Evolutionary conservation across 1,140 invertebrate species (phyloP).

Genomic region (Pseudoatta argentina): DNA sequence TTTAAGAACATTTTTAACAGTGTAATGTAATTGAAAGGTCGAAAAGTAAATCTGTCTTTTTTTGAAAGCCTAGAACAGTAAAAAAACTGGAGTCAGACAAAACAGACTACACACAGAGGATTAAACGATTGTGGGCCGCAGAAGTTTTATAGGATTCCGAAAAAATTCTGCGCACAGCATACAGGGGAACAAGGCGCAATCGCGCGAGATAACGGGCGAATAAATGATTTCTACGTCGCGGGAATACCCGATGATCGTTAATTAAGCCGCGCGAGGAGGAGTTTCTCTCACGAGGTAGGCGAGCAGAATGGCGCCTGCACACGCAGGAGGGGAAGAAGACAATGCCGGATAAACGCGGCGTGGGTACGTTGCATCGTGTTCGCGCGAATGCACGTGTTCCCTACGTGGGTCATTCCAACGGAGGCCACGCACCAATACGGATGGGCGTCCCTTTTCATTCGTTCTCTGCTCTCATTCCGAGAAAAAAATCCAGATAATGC

Average conservation of each 20-base stretch:
- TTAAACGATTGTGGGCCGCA: background rate
- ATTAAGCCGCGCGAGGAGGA: constrained; percentile 67
- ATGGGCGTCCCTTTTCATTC: background rate
- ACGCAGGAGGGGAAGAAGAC: constrained; percentile 66
- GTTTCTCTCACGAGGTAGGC: constrained; percentile 62
- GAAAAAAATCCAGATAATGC: background rate
- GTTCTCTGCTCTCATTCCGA: constrained; percentile 13
- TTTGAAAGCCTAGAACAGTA: too few relatives aligned
- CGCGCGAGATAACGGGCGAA: constrained; percentile 29
- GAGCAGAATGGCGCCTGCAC: constrained; percentile 68
- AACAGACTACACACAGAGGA: too few relatives aligned
- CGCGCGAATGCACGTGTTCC: constrained; percentile 37
- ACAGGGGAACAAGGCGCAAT: constrained; percentile 32
- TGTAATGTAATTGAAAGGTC: too few relatives aligned
- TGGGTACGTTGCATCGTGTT: constrained; percentile 51
- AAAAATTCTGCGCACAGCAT: background rate
- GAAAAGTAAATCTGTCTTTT: too few relatives aligned
- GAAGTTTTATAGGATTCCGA: background rate
- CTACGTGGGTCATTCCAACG: constrained; percentile 18
- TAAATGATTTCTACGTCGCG: constrained; percentile 56
- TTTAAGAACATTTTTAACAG: too few relatives aligned
- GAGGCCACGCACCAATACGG: constrained; percentile 23
- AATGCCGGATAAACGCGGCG: constrained; percentile 68
- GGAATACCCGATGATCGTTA: constrained; percentile 69
- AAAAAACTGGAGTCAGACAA: too few relatives aligned